Evolutionary conservation across 2,113 vertebrate species (phyloP).

Genomic region (Phrynocephalus versicolor): DNA sequence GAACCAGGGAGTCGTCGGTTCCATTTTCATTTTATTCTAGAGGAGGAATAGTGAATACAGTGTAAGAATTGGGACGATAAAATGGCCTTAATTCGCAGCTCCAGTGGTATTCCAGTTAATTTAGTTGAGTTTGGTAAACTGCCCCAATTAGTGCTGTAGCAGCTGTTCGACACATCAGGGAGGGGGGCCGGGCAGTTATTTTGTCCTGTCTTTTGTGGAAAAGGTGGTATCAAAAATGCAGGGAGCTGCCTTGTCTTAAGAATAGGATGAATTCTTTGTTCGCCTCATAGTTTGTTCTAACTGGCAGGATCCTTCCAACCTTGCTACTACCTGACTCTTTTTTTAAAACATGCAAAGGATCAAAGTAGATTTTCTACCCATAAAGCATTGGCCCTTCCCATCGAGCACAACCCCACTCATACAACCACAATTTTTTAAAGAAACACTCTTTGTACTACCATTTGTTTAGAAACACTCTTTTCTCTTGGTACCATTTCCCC

Average conservation of each 20-base stretch:
- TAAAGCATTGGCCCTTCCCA: too few relatives aligned
- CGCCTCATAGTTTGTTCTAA: not conserved
- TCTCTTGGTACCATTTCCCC: too few relatives aligned
- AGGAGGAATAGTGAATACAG: too few relatives aligned
- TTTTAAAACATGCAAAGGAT: too few relatives aligned
- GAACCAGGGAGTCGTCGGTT: not conserved
- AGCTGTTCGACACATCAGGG: not conserved
- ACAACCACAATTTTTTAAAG: too few relatives aligned
- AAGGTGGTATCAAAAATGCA: not conserved
- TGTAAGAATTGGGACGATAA: too few relatives aligned
- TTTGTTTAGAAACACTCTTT: too few relatives aligned
- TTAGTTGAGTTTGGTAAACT: not conserved
- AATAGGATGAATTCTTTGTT: too few relatives aligned
- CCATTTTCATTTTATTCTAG: too few relatives aligned
- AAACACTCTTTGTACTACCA: too few relatives aligned
- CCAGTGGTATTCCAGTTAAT: not conserved
- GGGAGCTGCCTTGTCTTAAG: not conserved
- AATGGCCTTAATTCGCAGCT: not conserved
- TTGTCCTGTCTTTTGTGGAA: not conserved
- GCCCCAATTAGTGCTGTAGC: not conserved
- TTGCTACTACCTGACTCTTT: not conserved
- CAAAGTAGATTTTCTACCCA: too few relatives aligned
- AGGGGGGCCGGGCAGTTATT: not conserved
- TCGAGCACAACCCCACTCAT: too few relatives aligned
- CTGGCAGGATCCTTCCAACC: not conserved